Conservation (phyloP, 2,113 vertebrate genomes). For the Lepus europaeus region DNA sequence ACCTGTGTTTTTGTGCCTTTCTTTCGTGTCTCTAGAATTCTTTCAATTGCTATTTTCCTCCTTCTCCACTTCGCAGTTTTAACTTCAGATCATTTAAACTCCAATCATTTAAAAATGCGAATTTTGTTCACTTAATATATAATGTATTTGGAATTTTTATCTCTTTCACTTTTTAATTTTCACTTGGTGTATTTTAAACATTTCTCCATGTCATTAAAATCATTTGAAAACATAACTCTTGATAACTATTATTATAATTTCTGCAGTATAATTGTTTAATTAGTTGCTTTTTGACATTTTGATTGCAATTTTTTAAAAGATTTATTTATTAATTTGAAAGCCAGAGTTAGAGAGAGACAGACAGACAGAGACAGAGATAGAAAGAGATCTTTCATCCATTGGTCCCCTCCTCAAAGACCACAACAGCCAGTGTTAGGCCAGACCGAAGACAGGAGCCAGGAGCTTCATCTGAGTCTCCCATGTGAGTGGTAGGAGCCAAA, state of each 20-base stretch:
- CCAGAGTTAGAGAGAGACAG: too few species aligned
- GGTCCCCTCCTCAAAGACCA: too few species aligned
- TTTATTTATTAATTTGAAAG: too few species aligned
- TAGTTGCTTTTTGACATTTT: not conserved
- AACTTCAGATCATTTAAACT: not conserved
- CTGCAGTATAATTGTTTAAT: not conserved
- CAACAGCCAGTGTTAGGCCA: too few species aligned
- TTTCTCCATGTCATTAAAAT: not conserved
- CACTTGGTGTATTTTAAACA: not conserved
- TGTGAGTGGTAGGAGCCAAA: too few species aligned
- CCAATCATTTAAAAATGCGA: not conserved
- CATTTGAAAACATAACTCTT: conserved; percentile 21
- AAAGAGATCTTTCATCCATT: too few species aligned
- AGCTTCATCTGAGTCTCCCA: too few species aligned
- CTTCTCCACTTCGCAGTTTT: not conserved
- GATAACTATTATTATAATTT: not conserved
- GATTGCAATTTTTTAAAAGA: not conserved
- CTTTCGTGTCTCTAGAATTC: conserved; percentile 25
- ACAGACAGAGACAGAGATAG: too few species aligned
- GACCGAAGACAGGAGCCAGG: too few species aligned
- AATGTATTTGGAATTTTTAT: not conserved
- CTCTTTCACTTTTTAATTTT: not conserved
- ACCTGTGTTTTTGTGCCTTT: not conserved
- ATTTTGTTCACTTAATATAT: not conserved
- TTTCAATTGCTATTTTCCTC: not conserved